Conservation (phyloP, 1,140 invertebrate species). For the Pseudomyrmex flavicornis region DNA sequence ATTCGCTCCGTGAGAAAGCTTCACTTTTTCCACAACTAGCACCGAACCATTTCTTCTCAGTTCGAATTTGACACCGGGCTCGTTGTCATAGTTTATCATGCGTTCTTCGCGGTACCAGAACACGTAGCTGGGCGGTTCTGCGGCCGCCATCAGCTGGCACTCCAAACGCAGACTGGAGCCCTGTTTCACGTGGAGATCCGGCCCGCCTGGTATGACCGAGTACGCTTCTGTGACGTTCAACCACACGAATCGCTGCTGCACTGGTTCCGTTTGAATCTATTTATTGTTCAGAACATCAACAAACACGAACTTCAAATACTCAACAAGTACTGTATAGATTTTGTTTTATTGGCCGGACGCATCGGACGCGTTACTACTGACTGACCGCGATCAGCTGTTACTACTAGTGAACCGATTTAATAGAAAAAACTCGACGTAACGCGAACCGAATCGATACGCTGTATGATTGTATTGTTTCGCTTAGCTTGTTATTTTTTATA, state of each 20-base stretch:
- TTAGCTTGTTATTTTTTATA: conserved; percentile 30
- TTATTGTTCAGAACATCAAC: neutral
- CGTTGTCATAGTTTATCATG: conserved; percentile 91
- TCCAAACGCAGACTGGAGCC: conserved; percentile 90
- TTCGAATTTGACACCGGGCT: conserved; percentile 83
- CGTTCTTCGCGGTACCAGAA: conserved; percentile 92
- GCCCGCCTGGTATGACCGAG: conserved; percentile 90
- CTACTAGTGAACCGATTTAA: conserved; percentile 12
- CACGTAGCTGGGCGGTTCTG: conserved; percentile 90
- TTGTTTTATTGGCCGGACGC: neutral
- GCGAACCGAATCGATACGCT: neutral
- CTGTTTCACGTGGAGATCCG: conserved; percentile 91
- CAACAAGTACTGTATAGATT: neutral
- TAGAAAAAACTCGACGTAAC: neutral
- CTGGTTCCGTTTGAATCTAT: conserved; percentile 75
- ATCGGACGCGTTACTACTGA: conserved; percentile 9
- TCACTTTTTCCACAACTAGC: conserved; percentile 86
- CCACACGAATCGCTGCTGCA: conserved; percentile 78
- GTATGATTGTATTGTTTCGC: neutral
- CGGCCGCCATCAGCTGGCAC: conserved; percentile 89
- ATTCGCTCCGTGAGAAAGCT: conserved; percentile 87
- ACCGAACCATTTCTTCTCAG: conserved; percentile 85
- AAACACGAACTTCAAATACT: neutral
- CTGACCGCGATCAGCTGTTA: conserved; percentile 22
- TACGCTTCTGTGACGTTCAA: conserved; percentile 87